Base-by-base conservation (phyloP, 2,888 invertebrate genomes). In the Andrena trimmerana region DNA sequence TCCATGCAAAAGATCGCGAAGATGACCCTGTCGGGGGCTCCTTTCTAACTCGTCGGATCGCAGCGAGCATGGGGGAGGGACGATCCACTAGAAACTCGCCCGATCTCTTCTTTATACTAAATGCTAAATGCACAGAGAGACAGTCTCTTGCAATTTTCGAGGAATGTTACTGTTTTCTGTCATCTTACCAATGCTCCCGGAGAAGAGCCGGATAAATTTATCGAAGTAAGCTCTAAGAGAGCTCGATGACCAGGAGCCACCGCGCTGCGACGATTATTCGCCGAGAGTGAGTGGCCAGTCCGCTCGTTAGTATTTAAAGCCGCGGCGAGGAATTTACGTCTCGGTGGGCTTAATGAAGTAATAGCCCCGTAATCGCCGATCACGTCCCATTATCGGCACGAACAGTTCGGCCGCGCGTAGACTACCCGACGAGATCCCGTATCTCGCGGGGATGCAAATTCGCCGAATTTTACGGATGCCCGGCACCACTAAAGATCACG, bases 1-100 rank as follows among this genome's bases (percentile, higher is more conserved):
- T 72, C 88, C 79, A 90, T 87, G 84, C 84, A 95, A 95, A 95
- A 88, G 83, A 88, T 95, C 84, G 94, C 92, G 87, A 93, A 73
- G 79, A 94, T 76, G 92, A 94, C 84, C 93, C 93, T 76, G 94
- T 94, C 78, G 59, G 31, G 48, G 29, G 1, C 42, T 59, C 62
- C 62, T 71, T 70, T 76, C 67, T 67, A 83, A 62, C 57, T 57
- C 77, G 70, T 57, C 76, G 36, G 42, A 77, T 59, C 63, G 36
- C 65, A 68, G 24, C 10, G 29, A 59, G 70, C 59, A 60, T 57
- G 60, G 20, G 16, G 27, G n/a, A 24, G 36, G 31, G 27, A 33
- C n/a, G 16, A 8, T 50, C 31, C 33, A 8, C 57, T 76, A 68
- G 79, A 83, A 79, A 76, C 54, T 65, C 59, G 54, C 36, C 54